Percentiles rank a stretch among this genome's conserved stretches.
These are phyloP conservation scores for Rhabdomys pumilio DNA, from an alignment of 2,797 vertebrate genomes.

Conservation along the genomic window DNA sequence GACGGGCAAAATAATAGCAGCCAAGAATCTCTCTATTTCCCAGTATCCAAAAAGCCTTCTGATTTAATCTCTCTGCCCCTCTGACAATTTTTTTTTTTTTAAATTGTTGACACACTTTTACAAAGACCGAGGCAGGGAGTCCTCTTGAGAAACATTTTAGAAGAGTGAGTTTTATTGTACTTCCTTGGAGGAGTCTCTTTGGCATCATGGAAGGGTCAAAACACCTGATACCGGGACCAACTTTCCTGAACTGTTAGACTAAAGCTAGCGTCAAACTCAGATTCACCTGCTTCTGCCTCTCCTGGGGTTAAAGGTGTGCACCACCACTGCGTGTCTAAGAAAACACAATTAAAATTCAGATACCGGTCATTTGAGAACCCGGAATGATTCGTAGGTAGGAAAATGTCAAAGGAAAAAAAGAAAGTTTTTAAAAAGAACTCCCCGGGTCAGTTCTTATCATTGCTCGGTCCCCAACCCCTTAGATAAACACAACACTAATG, in stretches of 20 bases:
- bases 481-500: conserved; percentile 19
- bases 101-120: conserved; percentile 69
- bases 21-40: neutral
- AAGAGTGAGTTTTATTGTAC: conserved; percentile 64
- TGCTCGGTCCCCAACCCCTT: neutral
- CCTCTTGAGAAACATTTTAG: conserved; percentile 73
- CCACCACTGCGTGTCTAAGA: neutral
- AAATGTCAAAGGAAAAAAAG: neutral
- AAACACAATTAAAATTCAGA: neutral
- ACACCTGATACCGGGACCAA: neutral
- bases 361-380: conserved; percentile 4
- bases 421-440: neutral
- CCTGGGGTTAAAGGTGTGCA: neutral
- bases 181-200: conserved; percentile 54
- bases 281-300: neutral
- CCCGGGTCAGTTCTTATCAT: neutral
- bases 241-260: neutral
- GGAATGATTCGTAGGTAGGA: neutral
- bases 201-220: neutral
- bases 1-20: neutral
- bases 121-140: conserved; percentile 40
- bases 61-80: neutral
- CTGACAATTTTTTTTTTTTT: neutral
- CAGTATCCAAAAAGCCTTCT: no score
- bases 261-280: neutral